Evolutionary conservation across 2,113 vertebrate genomes (phyloP).

Genomic region (Ailurus styani): DNA sequence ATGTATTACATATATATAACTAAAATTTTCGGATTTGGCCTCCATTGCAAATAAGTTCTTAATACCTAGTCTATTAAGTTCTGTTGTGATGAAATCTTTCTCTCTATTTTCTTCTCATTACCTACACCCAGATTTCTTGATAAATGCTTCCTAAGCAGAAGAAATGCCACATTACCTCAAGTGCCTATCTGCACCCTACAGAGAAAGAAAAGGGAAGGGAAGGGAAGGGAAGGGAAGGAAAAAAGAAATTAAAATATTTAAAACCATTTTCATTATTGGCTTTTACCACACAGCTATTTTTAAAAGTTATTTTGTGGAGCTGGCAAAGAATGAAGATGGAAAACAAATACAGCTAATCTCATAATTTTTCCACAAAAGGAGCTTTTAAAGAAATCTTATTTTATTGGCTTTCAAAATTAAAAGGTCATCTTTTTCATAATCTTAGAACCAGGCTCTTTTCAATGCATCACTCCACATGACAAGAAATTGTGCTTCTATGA

Average conservation of each 20-base stretch:
- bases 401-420: slow-evolving; percentile 32
- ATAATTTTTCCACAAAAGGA: neutral
- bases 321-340: neutral
- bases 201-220: neutral
- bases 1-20: neutral
- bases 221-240: rapidly evolving
- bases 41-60: neutral
- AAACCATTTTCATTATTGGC: neutral
- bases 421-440: slow-evolving; percentile 6
- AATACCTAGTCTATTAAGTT: neutral
- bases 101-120: neutral
- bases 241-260: neutral
- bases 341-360: neutral
- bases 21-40: neutral
- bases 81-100: neutral
- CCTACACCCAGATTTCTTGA: neutral
- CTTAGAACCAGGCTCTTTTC: slow-evolving; percentile 16
- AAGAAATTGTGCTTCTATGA: neutral
- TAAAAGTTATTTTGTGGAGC: neutral
- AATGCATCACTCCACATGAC: neutral
- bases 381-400: neutral
- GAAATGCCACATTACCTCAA: neutral
- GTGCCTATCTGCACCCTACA: neutral
- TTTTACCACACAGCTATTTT: neutral
- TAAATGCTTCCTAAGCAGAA: neutral